A percentile compares a stretch with the other conserved stretches of the same genome.
phyloP scores from a whole-genome alignment of 2,113 vertebrate genomes.

The Paraplagusia blochii region DNA sequence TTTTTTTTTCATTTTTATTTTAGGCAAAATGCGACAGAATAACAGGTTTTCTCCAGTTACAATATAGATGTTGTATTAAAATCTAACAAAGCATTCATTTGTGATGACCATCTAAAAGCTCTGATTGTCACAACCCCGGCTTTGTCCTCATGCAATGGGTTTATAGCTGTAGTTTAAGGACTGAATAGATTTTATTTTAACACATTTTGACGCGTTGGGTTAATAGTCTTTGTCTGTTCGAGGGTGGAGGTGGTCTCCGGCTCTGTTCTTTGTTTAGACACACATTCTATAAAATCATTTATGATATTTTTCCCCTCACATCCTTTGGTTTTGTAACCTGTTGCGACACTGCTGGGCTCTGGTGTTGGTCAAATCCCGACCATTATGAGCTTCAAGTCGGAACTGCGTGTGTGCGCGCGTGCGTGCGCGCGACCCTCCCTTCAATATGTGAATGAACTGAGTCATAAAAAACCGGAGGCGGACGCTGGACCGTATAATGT shows the following conservation, averaged over 20 bases:
- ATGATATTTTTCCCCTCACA: neutral
- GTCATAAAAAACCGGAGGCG: constrained; percentile 69
- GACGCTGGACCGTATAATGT: constrained; percentile 36
- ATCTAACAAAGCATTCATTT: no score
- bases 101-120: no score
- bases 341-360: constrained; percentile 59
- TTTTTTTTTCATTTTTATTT: neutral
- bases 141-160: neutral
- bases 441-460: constrained; percentile 72
- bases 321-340: constrained; percentile 65
- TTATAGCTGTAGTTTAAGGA: neutral
- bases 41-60: no score
- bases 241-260: neutral
- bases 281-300: neutral
- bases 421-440: constrained; percentile 39
- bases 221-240: neutral
- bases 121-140: neutral
- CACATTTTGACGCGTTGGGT: no score
- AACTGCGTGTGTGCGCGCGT: constrained; percentile 34
- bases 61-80: no score
- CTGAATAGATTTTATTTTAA: no score
- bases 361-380: constrained; percentile 58
- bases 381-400: constrained; percentile 57
- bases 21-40: no score
- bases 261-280: neutral